phyloP scores from a whole-genome alignment of 1,140 invertebrate genomes.

The Lepeophtheirus salmonis region DNA sequence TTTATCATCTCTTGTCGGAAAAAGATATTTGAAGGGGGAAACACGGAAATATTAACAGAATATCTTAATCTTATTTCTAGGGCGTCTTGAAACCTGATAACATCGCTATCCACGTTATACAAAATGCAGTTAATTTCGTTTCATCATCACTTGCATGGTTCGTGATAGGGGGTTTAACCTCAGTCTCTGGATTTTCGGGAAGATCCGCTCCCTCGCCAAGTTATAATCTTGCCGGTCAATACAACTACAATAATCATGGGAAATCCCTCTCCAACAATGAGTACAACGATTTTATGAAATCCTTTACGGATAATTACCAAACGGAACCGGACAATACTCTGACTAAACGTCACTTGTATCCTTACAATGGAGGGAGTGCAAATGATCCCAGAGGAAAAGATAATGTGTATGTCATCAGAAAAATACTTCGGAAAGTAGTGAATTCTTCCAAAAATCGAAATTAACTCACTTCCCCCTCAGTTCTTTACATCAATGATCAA shows the following conservation, averaged over 20 bases:
- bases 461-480: no score
- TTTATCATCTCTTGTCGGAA: background rate
- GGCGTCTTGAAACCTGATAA: conserved; percentile 1
- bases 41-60: background rate
- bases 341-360: background rate
- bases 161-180: background rate
- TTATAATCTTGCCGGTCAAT: background rate
- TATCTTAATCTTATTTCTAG: background rate
- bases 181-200: background rate
- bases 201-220: background rate
- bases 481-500: no score
- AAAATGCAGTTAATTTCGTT: conserved; percentile 8
- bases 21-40: no score
- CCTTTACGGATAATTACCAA: background rate
- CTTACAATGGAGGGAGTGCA: background rate
- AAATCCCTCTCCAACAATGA: background rate
- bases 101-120: conserved; percentile 5
- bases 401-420: background rate
- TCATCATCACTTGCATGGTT: background rate
- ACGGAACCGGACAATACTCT: background rate
- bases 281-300: background rate
- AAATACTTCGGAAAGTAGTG: background rate
- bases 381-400: background rate
- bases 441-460: no score
- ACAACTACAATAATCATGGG: background rate